Evolutionary conservation across 2,797 vertebrate genomes (phyloP), one percentile per base, ranked within the genome.

Genomic region (Podarcis lilfordi): DNA sequence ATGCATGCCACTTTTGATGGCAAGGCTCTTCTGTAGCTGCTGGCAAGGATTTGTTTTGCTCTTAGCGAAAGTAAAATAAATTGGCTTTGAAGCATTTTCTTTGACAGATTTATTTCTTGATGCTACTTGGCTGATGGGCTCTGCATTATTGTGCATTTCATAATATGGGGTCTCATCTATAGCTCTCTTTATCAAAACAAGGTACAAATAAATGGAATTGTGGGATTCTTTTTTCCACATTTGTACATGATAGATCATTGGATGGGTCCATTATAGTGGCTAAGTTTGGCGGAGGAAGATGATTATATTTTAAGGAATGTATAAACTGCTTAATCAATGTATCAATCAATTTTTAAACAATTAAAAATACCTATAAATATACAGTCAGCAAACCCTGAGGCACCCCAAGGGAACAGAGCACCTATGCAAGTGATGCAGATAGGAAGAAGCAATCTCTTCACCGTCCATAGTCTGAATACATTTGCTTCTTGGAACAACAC

Each of bases 1-100:
- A 91, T 85, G 79, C 66, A 83, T 91, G 15, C 32, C 85, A 74
- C 11, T 59, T 84, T 84, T 84, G 69, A 74, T 59, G 45, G 10
- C 17, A 87, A 55, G 77, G 90, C 15, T 71, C 80, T 86, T 81
- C 69, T 92, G 32, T 84, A 55, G 90, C 93, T 92, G 84, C 86
- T 82, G 0, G 0, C 17, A 13, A 86, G 86, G 69, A 78, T 89
- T 91, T 95, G 92, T 91, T 95, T 93, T 91, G 89, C 89, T 88
- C 90, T 86, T 45, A 92, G 93, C 37, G 74, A 89, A 93, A 74
- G 45, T 35, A 55, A 74, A 84, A 84, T 25, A 92, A 68, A 86
- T 15, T 55, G 86, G 59, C 45, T 90, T 1, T 21, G 87, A 86
- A 0, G 21, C 21, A 35, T 89, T 93, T 92, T 89, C 89, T 93